Evolutionary conservation across 2,888 invertebrate genomes (phyloP), one percentile per base, ranked within the genome.

Genomic region (Thecocarcelia acutangulata): DNA sequence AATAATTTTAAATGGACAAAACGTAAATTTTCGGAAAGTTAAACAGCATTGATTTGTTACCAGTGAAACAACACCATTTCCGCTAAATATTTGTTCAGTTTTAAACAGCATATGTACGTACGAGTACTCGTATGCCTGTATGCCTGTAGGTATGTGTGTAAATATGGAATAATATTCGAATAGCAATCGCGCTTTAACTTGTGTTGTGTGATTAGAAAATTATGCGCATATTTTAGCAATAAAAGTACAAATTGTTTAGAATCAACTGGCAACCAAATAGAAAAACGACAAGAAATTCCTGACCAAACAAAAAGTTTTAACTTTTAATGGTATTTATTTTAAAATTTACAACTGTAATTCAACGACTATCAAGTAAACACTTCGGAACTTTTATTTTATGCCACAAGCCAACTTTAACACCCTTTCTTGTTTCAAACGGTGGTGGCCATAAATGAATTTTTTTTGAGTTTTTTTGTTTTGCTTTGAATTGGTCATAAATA

Each of bases 201-300:
- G 33, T 63, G 33, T 68, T 50, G 21, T 73, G 50, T 64, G 68
- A 80, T 74, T 64, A 13, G 84, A 85, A 84, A 86, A 87, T 85
- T 85, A 86, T 85, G 86, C 85, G 86, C 89, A 89, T 89, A 88
- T 87, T 87, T 89, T 88, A 87, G 87, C 87, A 85, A 87, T 89
- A 87, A 88, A 88, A 85, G 83, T 83, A 82, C 78, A 78, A 82
- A 78, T 74, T 79, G 72, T 73, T 73, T 73, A 66, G 66, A 70
- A 15, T 83, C 83, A 84, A 85, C 88, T 86, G 87, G 86, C 85
- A 85, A 86, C 85, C 84, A 85, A 87, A 87, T 37, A 37, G 21
- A 75, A 85, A 52, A 80, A 63, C 50, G 61, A 76, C 64, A 69
- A 61, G 66, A 81, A 81, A 81, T 80, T 78, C 81, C 75, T 83